These are phyloP conservation scores for Acanthis flammea DNA, from an alignment of 2,797 vertebrate species.

Conservation along the genomic window DNA sequence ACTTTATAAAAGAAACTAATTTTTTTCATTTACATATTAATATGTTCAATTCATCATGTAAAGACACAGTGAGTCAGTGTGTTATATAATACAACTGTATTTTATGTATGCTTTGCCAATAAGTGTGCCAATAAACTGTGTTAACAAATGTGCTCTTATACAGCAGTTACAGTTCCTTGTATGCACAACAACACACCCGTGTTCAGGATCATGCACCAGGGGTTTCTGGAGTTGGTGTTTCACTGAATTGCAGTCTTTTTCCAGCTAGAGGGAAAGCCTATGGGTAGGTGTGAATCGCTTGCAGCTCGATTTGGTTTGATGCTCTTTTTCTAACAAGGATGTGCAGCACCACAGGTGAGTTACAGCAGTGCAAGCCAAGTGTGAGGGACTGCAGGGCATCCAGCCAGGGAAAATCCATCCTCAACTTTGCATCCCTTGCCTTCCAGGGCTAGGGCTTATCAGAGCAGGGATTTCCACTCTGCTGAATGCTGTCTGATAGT, in stretches of 20 bases:
- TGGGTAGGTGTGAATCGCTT: background rate
- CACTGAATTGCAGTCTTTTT: background rate
- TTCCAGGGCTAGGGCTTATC: background rate
- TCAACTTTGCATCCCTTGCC: background rate
- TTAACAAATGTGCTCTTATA: constrained; percentile 75
- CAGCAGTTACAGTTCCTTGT: background rate
- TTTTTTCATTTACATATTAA: constrained; percentile 95
- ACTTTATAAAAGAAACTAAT: constrained; percentile 93
- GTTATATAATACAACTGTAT: constrained; percentile 95
- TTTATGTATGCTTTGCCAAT: constrained; percentile 99
- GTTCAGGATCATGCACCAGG: background rate
- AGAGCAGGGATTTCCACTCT: background rate
- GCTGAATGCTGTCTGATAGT: background rate
- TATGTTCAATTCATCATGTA: constrained; percentile 91
- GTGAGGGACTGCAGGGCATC: background rate
- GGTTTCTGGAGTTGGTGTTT: background rate
- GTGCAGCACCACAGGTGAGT: background rate
- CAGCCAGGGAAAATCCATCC: background rate
- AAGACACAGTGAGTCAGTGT: constrained; percentile 93
- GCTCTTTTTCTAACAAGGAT: background rate
- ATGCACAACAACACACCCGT: background rate
- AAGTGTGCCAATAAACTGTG: constrained; percentile 99
- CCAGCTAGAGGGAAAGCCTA: background rate
- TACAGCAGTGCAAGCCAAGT: background rate
- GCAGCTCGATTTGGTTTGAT: background rate